Base-by-base conservation (phyloP, 1,140 invertebrate species). In the Diuraphis noxia region DNA sequence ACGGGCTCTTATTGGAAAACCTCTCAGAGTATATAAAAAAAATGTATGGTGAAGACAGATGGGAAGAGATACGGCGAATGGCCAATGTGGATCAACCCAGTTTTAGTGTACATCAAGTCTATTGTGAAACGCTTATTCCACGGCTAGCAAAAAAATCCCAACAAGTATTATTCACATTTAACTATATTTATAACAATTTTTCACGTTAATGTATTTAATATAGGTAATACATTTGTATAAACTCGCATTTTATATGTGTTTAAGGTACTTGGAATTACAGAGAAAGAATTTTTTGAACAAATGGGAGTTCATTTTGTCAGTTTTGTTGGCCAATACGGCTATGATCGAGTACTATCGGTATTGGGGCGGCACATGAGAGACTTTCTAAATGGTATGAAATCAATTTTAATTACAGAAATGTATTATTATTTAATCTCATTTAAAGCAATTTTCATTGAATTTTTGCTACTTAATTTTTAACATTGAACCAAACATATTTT, bases 311-410 rank as follows among this genome's bases (percentile, higher is more conserved):
- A 97, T 93, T 98, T 98, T 94, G 97, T 98, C 9, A 96, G 96
- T 77, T 98, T 98, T 93, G 97, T 98, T 2, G 96, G 97, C n/a
- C 97, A 98, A 93, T 99, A 98, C 93, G 98, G 98, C 10, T 99
- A 99, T 94, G 98, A 99, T 94, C 95, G 97, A 92, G 97, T 98
- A 1, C 94, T 98, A 8, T 98, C 97, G 34, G 97, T 98, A 2
- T 94, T 98, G 13, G 98, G 98, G 4, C 95, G 98, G 17, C 97
- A 99, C 93, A 97, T 99, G 95, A 94, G 98, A 91, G 98, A 99
- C 94, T 99, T 99, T 94, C 95, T 99, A 1, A 99, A 99, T 93
- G 98, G 98, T 88, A 93, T 93, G 89, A 92, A 34, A 56, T n/a
- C 13, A 34, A 9, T 81, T 81, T 25, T 3, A 81, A 38, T 40